A percentile compares a stretch with the other conserved stretches of the same genome.
Conservation (phyloP, 2,797 vertebrate species). For the Etheostoma nigrum region DNA sequence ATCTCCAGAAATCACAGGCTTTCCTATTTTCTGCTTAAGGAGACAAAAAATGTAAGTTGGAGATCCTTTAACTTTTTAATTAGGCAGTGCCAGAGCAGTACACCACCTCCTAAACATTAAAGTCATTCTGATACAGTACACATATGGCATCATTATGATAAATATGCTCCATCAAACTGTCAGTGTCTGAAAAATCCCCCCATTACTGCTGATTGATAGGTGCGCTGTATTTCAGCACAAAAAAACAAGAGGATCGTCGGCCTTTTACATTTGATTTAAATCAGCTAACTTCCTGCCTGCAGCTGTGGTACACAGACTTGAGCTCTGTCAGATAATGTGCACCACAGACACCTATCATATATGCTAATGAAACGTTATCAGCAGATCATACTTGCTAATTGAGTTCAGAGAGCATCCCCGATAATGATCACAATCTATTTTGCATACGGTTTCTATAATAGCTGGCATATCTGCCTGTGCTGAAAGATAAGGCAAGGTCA, state of each 20-base stretch:
- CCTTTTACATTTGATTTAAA: constrained; percentile 35
- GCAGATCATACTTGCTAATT: constrained; percentile 84
- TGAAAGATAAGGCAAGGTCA: constrained; percentile 82
- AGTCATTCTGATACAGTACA: constrained; percentile 46
- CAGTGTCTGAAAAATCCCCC: constrained; percentile 66
- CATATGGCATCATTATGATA: constrained; percentile 62
- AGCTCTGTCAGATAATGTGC: constrained; percentile 39
- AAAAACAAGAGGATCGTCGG: constrained; percentile 18
- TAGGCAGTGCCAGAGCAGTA: constrained; percentile 28
- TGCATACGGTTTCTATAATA: constrained; percentile 74
- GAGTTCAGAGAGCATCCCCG: constrained; percentile 81
- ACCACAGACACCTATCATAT: constrained; percentile 50
- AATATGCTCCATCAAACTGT: constrained; percentile 70
- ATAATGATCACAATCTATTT: constrained; percentile 80
- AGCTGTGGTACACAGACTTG: constrained; percentile 36
- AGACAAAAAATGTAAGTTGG: constrained; percentile 53
- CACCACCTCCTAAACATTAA: constrained; percentile 44
- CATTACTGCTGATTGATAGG: constrained; percentile 70
- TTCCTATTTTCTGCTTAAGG: constrained; percentile 56
- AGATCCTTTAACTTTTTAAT: constrained; percentile 63
- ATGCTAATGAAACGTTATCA: constrained; percentile 83
- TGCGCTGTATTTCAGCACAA: constrained; percentile 26
- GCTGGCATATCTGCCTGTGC: constrained; percentile 63
- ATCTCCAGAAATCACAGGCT: constrained; percentile 45
- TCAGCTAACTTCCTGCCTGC: constrained; percentile 40